Evolutionary conservation across 2,888 invertebrate genomes (phyloP), one percentile per base, ranked within the genome.

Genomic region (Scaptomyza flava): DNA sequence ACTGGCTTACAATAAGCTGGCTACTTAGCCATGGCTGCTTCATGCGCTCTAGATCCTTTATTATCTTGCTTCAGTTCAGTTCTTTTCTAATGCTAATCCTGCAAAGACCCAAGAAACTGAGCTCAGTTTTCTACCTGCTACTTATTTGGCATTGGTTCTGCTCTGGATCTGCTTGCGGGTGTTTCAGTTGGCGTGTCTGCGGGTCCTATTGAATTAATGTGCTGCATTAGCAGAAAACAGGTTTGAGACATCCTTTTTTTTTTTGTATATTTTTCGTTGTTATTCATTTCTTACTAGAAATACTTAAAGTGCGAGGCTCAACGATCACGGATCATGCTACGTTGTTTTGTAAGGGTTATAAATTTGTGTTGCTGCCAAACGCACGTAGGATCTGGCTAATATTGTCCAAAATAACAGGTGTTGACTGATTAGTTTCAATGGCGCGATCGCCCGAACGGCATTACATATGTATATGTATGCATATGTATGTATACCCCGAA

Each of bases 321-420:
- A 36, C 54, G 48, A 58, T 48, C 65, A 52, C 50, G 58, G 59
- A 69, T 59, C 68, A 61, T 43, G 61, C 58, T 45, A 60, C 41
- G 14, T 17, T 38, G 14, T 36, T 58, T 64, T 42, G 56, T 41
- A 17, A 48, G 71, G 71, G 65, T 66, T 71, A 71, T 66, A 64
- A 41, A 56, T 57, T 54, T 59, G 6, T 20, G 12, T 23, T 38
- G 31, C 27, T 41, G 41, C 33, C 27, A 9, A 56, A 43, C 46
- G 77, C 80, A 85, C 83, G 80, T 80, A 27, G 36, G n/a, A 11
- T 27, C 38, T 45, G 20, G 53, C 81, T 68, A 77, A 83, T 79
- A 62, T 64, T 76, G 78, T 76, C 72, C 71, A 77, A 85, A 87
- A 85, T 84, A 87, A 87, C 87, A 87, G 87, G 85, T 85, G 85